Conservation (phyloP, 1,140 invertebrate species). For the Telenomus remus region DNA sequence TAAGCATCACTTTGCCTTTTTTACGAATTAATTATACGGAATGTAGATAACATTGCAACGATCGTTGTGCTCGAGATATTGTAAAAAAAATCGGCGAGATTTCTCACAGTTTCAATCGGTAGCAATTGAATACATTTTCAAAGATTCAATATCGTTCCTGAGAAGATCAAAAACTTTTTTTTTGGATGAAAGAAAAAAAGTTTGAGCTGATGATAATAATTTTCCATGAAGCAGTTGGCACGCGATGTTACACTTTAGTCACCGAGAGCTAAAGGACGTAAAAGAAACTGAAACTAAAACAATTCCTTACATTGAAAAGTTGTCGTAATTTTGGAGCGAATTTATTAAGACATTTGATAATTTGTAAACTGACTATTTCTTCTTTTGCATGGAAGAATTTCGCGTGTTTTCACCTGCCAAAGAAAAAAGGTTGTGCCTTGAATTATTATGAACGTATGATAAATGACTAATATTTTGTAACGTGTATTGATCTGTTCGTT, state of each 20-base stretch:
- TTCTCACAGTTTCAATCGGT: conserved; percentile 13
- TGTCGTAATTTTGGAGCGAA: no score
- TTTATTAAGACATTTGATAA: no score
- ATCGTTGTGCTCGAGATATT: not conserved
- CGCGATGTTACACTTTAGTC: conserved; percentile 20
- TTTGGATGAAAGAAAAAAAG: not conserved
- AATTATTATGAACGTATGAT: conserved; percentile 22
- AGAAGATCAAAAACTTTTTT: not conserved
- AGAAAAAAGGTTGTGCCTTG: not conserved
- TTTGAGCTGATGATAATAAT: not conserved
- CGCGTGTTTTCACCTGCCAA: no score
- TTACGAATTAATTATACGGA: conserved; percentile 46
- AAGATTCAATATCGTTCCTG: not conserved
- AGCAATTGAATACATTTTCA: conserved; percentile 3
- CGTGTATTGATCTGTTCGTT: conserved; percentile 47
- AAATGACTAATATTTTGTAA: conserved; percentile 33
- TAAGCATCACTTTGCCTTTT: conserved; percentile 38
- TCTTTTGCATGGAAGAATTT: no score
- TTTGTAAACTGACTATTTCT: no score
- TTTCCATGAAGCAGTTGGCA: conserved; percentile 45
- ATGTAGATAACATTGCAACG: conserved; percentile 18
- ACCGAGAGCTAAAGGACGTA: no score
- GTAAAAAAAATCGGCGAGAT: conserved; percentile 22
- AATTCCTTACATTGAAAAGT: no score
- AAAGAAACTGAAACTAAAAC: no score